Base-by-base conservation (phyloP, 92 coral and sea anemone genomes). In the Anthopleura xanthogrammica region DNA sequence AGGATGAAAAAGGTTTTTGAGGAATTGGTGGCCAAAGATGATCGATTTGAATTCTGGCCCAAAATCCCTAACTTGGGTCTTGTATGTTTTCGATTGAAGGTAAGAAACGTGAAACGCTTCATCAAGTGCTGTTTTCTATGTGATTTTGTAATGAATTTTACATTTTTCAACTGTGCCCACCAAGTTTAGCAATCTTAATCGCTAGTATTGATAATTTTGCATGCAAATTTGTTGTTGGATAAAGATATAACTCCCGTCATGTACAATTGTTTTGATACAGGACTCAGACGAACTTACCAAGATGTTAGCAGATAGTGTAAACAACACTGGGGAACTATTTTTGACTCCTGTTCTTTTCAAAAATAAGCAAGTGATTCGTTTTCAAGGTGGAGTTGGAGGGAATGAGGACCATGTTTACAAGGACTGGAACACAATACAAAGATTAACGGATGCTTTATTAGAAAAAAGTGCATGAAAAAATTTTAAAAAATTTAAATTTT, bases 61-160 rank as follows among this genome's bases (percentile, higher is more conserved):
- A 56, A 83, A 54, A 80, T 75, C 40, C 78, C 88, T 50, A 65
- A 65, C 52, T 42, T 85, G 12, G 83, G 88, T 0, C 83, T 88
- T 52, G 91, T 88, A 17, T 88, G 91, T 71, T 85, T 88, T 72
- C 79, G 91, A 41, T 36, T 84, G 54, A 88, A 88, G 91, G 91
- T 88, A 76, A 74, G 82, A 72, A 40, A 12, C 14, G 3, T 22
- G 24, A 24, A 75, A 75, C 5, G 23, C 50, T 13, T 52, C 41
- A 13, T 73, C 13, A 54, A 12, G 16, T 11, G 58, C 36, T 0
- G 36, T 29, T 29, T 1, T 29, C 36, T 1, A 29, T 29, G 36
- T 29, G 36, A 29, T 29, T 29, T 29, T 29, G 36, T 29, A 29
- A 1, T 29, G 36, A 29, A 29, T 29, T 29, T 29, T 29, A 29